Percentiles rank a stretch among this genome's conserved stretches.
These are phyloP conservation scores for Coracias cyanogaster DNA, from an alignment of 2,797 vertebrate species.

Conservation along the genomic window DNA sequence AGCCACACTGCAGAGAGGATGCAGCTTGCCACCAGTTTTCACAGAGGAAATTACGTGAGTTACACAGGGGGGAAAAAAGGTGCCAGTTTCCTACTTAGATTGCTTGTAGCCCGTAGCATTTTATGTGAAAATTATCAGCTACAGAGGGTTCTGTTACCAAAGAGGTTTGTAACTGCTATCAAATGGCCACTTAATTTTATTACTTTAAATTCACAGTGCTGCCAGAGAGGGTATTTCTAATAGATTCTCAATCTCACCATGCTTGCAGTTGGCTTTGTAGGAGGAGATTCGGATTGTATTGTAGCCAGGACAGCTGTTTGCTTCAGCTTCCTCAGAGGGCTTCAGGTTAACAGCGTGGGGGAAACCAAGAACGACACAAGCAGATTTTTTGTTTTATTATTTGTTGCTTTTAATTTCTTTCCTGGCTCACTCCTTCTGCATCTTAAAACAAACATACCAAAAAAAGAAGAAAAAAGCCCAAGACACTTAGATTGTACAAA, in stretches of 20 bases:
- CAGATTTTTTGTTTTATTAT: neutral
- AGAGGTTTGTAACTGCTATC: constrained; percentile 19
- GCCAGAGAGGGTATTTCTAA: neutral
- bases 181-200: constrained; percentile 4
- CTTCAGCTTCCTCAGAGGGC: neutral
- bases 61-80: neutral
- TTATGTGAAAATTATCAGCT: constrained; percentile 19
- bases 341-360: neutral
- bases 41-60: neutral
- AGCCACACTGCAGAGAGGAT: neutral
- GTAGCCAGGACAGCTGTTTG: constrained; percentile 9
- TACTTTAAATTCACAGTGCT: neutral
- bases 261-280: neutral
- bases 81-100: neutral
- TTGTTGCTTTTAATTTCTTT: constrained; percentile 11
- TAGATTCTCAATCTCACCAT: neutral
- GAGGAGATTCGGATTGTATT: neutral
- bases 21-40: neutral
- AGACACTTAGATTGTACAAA: neutral
- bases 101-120: neutral
- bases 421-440: neutral
- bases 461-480: neutral
- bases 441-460: neutral
- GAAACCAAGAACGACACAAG: neutral
- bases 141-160: neutral